Base-by-base conservation (phyloP, 2,113 vertebrate species). In the Tenrec ecaudatus region DNA sequence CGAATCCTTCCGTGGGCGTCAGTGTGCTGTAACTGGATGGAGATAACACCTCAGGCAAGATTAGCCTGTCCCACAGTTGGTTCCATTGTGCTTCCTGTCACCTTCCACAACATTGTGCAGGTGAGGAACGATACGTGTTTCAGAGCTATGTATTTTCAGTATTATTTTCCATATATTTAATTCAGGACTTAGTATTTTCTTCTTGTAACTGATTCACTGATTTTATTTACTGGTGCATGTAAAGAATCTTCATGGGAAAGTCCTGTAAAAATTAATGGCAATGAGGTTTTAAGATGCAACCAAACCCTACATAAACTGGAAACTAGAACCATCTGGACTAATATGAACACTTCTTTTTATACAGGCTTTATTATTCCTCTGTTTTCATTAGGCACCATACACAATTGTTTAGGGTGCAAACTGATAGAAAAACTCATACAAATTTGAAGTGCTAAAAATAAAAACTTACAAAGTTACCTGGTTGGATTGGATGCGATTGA, bases 401-500 rank as follows among this genome's bases (percentile, higher is more conserved):
- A 53, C 47, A 53, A 53, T 53, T 14, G 12, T 53, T 53, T 53
- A 53, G 47, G 47, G 11, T 53, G 47, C 47, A 53, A 53, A 53
- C 9, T 53, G 12, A 53, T 53, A 53, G 47, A 53, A 53, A 53
- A 53, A 53, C 43, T 47, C 43, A 53, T 53, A 53, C 47, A 53
- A 53, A 53, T 53, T 40, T 53, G 31, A 68, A 68, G 29, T 68
- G 66, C 29, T 31, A 25, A 68, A 68, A 68, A 68, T 53, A 68
- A 64, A 95, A 90, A 17, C 71, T 86, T 40, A 2, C 89, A 90
- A 79, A 88, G 36, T 29, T 89, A 16, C 2, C 64, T 58, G 78
- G 57, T 71, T 88, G 82, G 90, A 43, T 43, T 91, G 27, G 9
- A 20, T 57, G 19, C 73, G 43, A 83, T 23, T 66, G 33, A 90